Evolutionary conservation across 2,888 invertebrate species (phyloP).

Genomic region (Schrankia costaestrigalis): DNA sequence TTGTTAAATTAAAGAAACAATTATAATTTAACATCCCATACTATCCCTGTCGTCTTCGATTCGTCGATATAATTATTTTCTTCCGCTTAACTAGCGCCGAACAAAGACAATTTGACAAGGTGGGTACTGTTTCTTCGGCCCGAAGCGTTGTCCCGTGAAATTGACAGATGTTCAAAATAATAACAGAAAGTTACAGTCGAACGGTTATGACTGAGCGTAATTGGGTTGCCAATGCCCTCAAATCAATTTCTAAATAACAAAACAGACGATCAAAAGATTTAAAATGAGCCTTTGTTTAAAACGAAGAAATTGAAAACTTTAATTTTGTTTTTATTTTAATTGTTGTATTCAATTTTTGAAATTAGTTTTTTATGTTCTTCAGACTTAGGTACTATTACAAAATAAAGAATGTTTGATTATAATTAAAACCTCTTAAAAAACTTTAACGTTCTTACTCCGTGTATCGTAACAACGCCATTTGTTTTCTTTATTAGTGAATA

Average conservation of each 20-base stretch:
- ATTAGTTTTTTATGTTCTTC: too few relatives aligned
- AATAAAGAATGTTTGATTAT: too few relatives aligned
- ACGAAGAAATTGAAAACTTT: too few relatives aligned
- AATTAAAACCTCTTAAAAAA: too few relatives aligned
- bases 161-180: conserved; percentile 66
- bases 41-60: conserved; percentile 43
- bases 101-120: conserved; percentile 55
- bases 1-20: conserved; percentile 24
- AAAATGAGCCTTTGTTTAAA: too few relatives aligned
- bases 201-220: conserved; percentile 38
- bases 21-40: conserved; percentile 42
- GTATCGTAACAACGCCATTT: too few relatives aligned
- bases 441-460: too few relatives aligned
- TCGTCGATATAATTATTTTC: conserved; percentile 62
- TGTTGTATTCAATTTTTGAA: too few relatives aligned
- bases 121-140: conserved; percentile 47
- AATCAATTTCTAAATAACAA: conserved; percentile 42
- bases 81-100: conserved; percentile 59
- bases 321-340: too few relatives aligned
- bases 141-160: conserved; percentile 57
- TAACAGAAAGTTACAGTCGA: conserved; percentile 54
- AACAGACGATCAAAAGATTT: not conserved
- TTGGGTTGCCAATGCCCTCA: conserved; percentile 41
- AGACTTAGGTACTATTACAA: too few relatives aligned
- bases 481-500: too few relatives aligned